Evolutionary conservation across 2,888 invertebrate species (phyloP), one percentile per base, ranked within the genome.

Genomic region (Phrixothrix hirtus): DNA sequence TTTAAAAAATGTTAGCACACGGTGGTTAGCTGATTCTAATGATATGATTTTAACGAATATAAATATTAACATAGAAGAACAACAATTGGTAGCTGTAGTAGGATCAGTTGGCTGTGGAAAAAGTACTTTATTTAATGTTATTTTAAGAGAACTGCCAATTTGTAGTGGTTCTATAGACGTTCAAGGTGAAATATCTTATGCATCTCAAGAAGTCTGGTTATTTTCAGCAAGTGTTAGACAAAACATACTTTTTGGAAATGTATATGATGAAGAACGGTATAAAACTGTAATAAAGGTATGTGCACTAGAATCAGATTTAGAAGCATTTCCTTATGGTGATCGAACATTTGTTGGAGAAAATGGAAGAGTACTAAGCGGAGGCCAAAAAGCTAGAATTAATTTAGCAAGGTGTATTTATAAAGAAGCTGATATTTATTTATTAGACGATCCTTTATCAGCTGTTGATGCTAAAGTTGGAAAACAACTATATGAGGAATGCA

Each of bases 401-500:
- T 77, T 93, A 38, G 90, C 89, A 0, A 79, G 91, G 63, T 85
- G 88, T 5, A 78, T 91, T 38, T 92, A 91, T 67, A 90, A 66
- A 76, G 90, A 17, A 71, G 51, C 51, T 1, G 45, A 51, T 17
- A 45, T 51, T 6, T 51, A 51, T 35, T 41, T 51, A 34, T 11
- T 92, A 35, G 91, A 92, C 64, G 92, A 92, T 72, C 92, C 92
- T 0, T 73, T 92, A 15, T 89, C 89, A 16, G 90, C 91, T 0
- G 90, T 92, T 0, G 92, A 92, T 66, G 80, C 88, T 0, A 83
- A 84, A 54, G 90, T 92, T 0, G 88, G 88, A 0, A 81, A 84
- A 46, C 83, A 86, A 64, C 73, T 88, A 4, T 92, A 88, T 72
- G 83, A 88, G 27, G 81, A 82, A 66, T 92, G 89, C 66, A 84